Percentiles rank a stretch among this genome's conserved stretches.
Conservation (phyloP, 1,140 invertebrate species). For the Sycophaga agraensis region DNA sequence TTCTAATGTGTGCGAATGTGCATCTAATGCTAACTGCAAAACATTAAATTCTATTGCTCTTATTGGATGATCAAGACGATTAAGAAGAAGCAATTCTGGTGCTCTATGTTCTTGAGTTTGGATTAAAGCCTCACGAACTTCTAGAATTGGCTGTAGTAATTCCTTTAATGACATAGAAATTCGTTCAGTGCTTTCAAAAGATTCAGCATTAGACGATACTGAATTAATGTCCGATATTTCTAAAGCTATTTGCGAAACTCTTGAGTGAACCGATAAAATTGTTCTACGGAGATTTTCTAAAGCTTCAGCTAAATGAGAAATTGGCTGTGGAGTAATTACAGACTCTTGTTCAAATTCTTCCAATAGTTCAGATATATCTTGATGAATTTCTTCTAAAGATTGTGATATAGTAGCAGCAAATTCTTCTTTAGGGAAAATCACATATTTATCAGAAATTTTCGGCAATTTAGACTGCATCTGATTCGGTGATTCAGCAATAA, state of each 20-base stretch:
- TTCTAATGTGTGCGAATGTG: constrained; percentile 14
- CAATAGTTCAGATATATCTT: constrained; percentile 38
- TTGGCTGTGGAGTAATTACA: constrained; percentile 24
- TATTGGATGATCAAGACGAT: constrained; percentile 36
- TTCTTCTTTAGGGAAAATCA: constrained; percentile 27
- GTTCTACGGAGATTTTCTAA: constrained; percentile 37
- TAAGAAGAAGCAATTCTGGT: constrained; percentile 39
- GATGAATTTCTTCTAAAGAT: constrained; percentile 35
- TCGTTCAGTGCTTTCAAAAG: constrained; percentile 16
- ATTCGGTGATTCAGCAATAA: neutral
- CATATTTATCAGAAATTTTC: constrained; percentile 14
- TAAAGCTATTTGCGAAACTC: constrained; percentile 6
- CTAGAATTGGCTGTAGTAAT: constrained; percentile 36
- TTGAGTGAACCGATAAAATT: constrained; percentile 28
- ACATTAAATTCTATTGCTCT: constrained; percentile 36
- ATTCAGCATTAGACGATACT: constrained; percentile 13
- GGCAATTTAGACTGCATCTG: neutral
- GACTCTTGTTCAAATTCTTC: constrained; percentile 43
- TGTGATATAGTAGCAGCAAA: constrained; percentile 23
- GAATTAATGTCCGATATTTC: constrained; percentile 9
- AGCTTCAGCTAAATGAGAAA: constrained; percentile 35
- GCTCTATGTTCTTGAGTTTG: constrained; percentile 34
- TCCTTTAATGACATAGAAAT: constrained; percentile 29
- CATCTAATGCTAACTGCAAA: constrained; percentile 30
- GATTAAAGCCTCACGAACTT: constrained; percentile 34